Percentiles rank a stretch among this genome's conserved stretches.
Conservation (phyloP, 2,888 invertebrate species). For the Epinotia brunnichana region DNA sequence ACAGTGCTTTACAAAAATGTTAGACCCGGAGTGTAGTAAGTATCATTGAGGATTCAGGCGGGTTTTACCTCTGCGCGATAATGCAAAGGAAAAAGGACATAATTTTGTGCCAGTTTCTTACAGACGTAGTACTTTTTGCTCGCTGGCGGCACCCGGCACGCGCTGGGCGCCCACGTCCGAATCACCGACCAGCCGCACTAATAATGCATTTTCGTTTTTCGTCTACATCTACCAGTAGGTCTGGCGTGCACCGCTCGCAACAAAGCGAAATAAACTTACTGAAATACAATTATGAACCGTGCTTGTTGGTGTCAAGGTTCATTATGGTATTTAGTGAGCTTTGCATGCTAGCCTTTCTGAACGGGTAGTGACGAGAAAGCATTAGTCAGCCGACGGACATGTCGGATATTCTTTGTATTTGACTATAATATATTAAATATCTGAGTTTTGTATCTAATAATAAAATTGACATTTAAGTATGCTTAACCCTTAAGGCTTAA, state of each 20-base stretch:
- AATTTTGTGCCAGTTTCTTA: neutral
- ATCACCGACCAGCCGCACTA: conserved; percentile 40
- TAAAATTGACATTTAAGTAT: no score
- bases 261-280: conserved; percentile 9
- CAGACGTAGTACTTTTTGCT: neutral
- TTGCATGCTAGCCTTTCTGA: conserved; percentile 14
- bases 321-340: neutral
- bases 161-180: conserved; percentile 23
- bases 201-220: conserved; percentile 44
- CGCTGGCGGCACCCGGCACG: conserved; percentile 8
- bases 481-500: no score
- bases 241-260: conserved; percentile 19
- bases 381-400: conserved; percentile 24
- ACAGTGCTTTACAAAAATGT: conserved; percentile 3
- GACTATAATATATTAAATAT: no score
- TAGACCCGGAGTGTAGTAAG: neutral
- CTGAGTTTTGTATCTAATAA: no score
- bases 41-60: conserved; percentile 20
- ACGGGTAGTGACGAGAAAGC: conserved; percentile 27
- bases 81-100: neutral
- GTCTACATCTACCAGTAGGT: conserved; percentile 31
- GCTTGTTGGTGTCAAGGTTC: neutral
- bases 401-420: conserved; percentile 6
- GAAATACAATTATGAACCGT: conserved; percentile 20
- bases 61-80: neutral